Conservation (phyloP, 2,113 vertebrate genomes). For the Ciconia boyciana region DNA sequence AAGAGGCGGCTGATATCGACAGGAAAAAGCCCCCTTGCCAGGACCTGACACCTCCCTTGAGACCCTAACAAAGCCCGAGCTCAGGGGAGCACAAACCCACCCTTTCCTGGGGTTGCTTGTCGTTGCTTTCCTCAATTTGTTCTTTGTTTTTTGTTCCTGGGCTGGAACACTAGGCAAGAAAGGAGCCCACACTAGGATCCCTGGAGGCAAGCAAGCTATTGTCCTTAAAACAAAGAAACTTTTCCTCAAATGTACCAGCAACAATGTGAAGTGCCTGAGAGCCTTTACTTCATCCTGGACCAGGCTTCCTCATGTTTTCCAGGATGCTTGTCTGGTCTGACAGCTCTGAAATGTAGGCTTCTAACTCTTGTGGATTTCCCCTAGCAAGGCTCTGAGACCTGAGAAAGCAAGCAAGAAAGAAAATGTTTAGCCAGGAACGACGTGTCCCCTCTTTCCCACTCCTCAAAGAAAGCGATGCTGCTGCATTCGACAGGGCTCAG, state of each 20-base stretch:
- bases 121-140: neutral
- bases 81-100: neutral
- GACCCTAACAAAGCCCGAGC: neutral
- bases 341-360: neutral
- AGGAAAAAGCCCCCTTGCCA: neutral
- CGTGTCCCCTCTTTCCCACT: neutral
- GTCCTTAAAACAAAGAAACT: conserved; percentile 33
- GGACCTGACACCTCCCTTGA: neutral
- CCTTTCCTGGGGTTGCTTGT: neutral
- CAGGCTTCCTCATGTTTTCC: conserved; percentile 17
- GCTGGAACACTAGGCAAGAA: neutral
- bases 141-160: neutral
- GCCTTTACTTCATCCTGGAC: neutral
- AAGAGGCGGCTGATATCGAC: neutral
- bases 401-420: neutral
- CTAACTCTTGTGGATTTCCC: neutral
- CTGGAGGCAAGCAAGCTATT: neutral
- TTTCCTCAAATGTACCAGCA: neutral
- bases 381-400: neutral
- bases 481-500: neutral
- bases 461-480: neutral
- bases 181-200: neutral
- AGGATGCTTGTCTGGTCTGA: neutral
- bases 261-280: neutral
- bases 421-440: neutral